phyloP scores from a whole-genome alignment of 2,888 invertebrate genomes.

The Scaptomyza cyrtandrae region DNA sequence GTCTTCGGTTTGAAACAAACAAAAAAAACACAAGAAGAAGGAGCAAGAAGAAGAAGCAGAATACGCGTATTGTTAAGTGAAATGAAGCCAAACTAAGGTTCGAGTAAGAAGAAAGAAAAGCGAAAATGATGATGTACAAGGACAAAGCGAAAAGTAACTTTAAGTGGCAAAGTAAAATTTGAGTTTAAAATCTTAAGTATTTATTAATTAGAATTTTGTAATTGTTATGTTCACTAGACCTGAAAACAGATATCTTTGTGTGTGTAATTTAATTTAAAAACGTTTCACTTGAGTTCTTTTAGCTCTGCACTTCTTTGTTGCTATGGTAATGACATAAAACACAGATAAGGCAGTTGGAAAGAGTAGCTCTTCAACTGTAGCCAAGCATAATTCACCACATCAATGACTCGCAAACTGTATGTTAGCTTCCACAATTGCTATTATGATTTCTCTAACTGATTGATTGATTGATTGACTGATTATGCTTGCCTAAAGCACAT shows the following conservation, averaged over 20 bases:
- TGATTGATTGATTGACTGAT: slow-evolving; percentile 31
- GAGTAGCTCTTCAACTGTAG: not conserved
- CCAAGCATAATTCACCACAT: not conserved
- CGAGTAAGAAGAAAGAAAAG: slow-evolving; percentile 4
- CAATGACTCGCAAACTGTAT: not conserved
- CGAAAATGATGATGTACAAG: slow-evolving; percentile 12
- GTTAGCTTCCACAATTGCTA: slow-evolving; percentile 23
- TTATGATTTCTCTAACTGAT: slow-evolving; percentile 1
- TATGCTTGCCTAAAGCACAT: slow-evolving; percentile 33
- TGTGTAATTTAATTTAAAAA: slow-evolving; percentile 10
- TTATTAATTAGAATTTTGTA: slow-evolving; percentile 17
- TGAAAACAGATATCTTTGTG: not conserved
- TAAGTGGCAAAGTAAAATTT: slow-evolving; percentile 21
- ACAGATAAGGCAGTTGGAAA: not conserved
- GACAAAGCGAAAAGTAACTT: slow-evolving; percentile 17
- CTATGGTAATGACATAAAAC: not conserved
- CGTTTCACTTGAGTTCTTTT: slow-evolving; percentile 1
- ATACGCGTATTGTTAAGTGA: not conserved
- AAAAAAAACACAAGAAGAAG: slow-evolving; percentile 25
- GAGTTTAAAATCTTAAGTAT: slow-evolving; percentile 5
- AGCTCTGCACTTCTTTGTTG: not conserved
- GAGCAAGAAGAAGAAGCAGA: slow-evolving; percentile 56
- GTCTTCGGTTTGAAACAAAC: slow-evolving; percentile 22
- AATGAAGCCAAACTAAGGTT: slow-evolving; percentile 61
- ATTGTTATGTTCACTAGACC: not conserved